Base-by-base conservation (phyloP, 1,140 invertebrate species). In the Bombus vancouverensis region DNA sequence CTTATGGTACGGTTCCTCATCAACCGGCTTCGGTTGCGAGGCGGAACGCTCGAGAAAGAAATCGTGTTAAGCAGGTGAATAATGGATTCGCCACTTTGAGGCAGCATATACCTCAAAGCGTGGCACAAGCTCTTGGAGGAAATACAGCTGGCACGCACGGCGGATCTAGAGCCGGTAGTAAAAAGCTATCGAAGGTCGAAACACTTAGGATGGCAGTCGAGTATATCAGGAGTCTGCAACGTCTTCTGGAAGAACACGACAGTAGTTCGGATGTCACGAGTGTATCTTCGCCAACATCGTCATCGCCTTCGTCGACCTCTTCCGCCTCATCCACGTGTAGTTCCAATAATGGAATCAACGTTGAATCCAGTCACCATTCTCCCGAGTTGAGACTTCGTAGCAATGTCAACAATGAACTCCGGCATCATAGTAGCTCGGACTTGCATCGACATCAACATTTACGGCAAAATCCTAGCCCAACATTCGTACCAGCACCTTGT, bases 171-270 rank as follows among this genome's bases (percentile, higher is more conserved):
- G 96, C 97, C 44, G 93, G 93, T 28, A 94, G 93, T 85, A 98
- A 99, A 92, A 98, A 99, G 93, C 96, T 99, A 32, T 98, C 98
- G 93, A 99, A 99, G 96, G 99, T 99, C 39, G 98, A 99, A 92
- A 99, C 98, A 1, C 95, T 99, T 37, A 96, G 98, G 84, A 96
- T 99, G 92, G 99, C 99, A 4, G 98, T 99, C 0, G 98, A 99
- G 93, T 99, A 99, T 93, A 99, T 99, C 87, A 96, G 97, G 83
- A 97, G 97, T 87, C 95, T 99, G 42, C 97, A 99, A 93, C 96
- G 97, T 86, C 95, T 99, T 75, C 95, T 99, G 39, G 98, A 98
- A 66, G 97, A 98, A 77, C 95, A 96, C 92, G 96, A 97, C 94
- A 88, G 96, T 47, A 37, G 76, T 6, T 81, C 84, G 3, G 89